Evolutionary conservation across 2,113 vertebrate genomes (phyloP), one percentile per base, ranked within the genome.

Genomic region (Apus apus): DNA sequence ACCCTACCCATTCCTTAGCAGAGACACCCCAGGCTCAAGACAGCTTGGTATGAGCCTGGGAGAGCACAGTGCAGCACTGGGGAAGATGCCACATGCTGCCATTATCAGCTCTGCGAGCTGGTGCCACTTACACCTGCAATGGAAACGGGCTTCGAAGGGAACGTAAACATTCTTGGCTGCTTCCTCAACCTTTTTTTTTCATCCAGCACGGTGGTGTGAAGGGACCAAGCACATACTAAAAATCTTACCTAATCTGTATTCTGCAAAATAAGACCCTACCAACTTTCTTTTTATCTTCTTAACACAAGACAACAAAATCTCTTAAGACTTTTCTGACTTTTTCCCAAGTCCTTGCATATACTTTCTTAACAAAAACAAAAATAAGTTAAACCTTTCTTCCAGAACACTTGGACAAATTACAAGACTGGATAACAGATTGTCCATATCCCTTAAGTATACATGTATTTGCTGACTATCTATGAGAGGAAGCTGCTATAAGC

Each of bases 281-380:
- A 58, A 79, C 50, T 78, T 83, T 34, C 61, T 88, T 86, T 74
- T 93, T 43, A 92, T 89, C 83, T 66, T 91, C 95, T 78, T 75
- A 78, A 94, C 43, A 79, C 38, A 85, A 78, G 75, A 54, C 17
- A 17, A 22, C 0, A 9, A 94, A 95, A 84, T 82, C 94, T 95
- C 93, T 71, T 62, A 91, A 86, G 95, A 70, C 32, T 54, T 84
- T 67, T 80, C 36, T 62, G 71, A 89, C 34, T 87, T 96, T 61
- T 90, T 75, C 83, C 83, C 46, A 85, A 94, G 64, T 91, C 48
- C 62, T 94, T 9, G 2, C 74, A 75, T 82, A 87, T 71, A 75
- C 54, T 91, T 96, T 93, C 75, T 84, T 71, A 81, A 57, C 34
- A 92, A 89, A 87, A 54, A 27, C 15, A 53, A 34, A 34, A 21